Base-by-base conservation (phyloP, 2,113 vertebrate genomes). In the Shinisaurus crocodilurus region DNA sequence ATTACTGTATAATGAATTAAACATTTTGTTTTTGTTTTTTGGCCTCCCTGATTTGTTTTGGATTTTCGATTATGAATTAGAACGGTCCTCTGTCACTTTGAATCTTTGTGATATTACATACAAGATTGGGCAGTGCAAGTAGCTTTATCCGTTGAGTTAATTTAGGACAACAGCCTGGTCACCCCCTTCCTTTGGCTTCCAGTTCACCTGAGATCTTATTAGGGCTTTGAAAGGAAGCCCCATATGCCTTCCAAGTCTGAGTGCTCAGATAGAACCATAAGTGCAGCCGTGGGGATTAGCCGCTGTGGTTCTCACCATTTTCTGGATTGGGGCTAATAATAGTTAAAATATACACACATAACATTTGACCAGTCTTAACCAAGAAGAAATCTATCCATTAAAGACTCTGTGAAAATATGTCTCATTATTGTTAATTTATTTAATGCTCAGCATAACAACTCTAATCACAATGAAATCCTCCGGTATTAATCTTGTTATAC, bases 371-470 rank as follows among this genome's bases (percentile, higher is more conserved):
- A 88, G 40, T 50, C 91, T 81, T 94, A 93, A 96, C 92, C 89
- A 94, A 80, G 90, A 87, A 90, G 92, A 94, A 95, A 93, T 91
- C 86, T 90, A 93, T 93, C 93, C 80, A 92, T 95, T 95, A 94
- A 95, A 92, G 87, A 90, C 87, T 85, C 40, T 75, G 84, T 0
- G 0, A 75, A 94, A 95, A 91, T 92, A 75, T 89, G 88, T 88
- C 88, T 96, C 89, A 93, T 94, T 96, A 95, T 89, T 95, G 93
- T 90, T 96, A 96, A 95, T 95, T 95, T 91, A 92, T 93, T 95
- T 95, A 94, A 89, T 90, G 94, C 89, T 95, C 90, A 82, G 87
- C 91, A 88, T 96, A 95, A 96, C 91, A 94, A 90, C 86, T 94
- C 95, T 95, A 93, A 95, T 96, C 93, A 95, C 94, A 96, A 95